Conservation (phyloP, 2,113 vertebrate species). For the Nesogale talazaci region DNA sequence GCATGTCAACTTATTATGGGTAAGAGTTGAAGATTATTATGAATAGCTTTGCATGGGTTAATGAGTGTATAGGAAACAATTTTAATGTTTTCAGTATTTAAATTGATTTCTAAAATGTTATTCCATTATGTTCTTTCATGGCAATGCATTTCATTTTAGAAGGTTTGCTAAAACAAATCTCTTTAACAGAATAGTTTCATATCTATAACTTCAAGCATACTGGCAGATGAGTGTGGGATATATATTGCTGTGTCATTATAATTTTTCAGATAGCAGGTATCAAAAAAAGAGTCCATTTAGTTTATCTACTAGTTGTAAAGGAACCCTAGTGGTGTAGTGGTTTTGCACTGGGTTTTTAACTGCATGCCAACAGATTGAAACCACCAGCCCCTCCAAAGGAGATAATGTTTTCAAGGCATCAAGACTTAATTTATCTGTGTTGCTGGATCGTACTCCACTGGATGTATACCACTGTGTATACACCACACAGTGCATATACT, state of each 20-base stretch:
- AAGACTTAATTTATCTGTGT: too few species aligned
- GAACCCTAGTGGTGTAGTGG: too few species aligned
- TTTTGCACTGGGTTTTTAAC: too few species aligned
- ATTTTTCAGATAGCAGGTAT: conserved; percentile 35
- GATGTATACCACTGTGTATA: too few species aligned
- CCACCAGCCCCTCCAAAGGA: too few species aligned
- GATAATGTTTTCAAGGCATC: too few species aligned
- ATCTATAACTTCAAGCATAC: background rate
- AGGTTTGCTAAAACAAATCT: conserved; percentile 28
- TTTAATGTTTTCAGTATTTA: conserved; percentile 42
- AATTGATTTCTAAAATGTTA: conserved; percentile 46
- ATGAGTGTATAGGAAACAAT: conserved; percentile 17
- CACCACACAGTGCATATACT: too few species aligned
- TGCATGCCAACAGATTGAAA: too few species aligned
- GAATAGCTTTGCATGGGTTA: background rate
- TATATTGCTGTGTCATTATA: conserved; percentile 28
- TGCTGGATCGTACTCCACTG: too few species aligned
- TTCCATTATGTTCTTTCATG: background rate
- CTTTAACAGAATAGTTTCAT: background rate
- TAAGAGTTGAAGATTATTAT: conserved; percentile 43
- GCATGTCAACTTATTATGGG: background rate
- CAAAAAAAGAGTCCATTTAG: conserved; percentile 36
- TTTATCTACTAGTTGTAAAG: background rate
- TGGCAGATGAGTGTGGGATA: conserved; percentile 11
- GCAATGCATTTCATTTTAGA: background rate